phyloP scores from a whole-genome alignment of 2,113 vertebrate genomes.

The Astur gentilis region DNA sequence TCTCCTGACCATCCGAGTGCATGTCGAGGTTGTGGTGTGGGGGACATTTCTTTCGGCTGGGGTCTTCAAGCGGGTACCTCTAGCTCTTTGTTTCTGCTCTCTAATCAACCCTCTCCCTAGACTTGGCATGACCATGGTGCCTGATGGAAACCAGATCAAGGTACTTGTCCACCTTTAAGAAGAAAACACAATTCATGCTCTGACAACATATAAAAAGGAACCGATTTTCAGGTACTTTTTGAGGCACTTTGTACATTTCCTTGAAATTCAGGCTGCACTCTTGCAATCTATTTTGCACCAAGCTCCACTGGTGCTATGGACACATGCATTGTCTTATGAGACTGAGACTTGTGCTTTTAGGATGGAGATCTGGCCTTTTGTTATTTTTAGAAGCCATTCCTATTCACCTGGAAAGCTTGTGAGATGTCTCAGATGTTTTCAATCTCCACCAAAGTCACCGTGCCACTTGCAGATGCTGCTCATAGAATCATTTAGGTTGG shows the following conservation, averaged over 20 bases:
- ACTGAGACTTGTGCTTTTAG: neutral
- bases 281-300: neutral
- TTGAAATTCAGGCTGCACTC: neutral
- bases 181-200: neutral
- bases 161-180: neutral
- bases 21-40: neutral
- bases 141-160: neutral
- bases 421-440: neutral
- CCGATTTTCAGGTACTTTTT: neutral
- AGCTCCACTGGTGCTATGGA: neutral
- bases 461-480: neutral
- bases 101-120: neutral
- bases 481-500: neutral
- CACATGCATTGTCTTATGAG: accelerated
- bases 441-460: neutral
- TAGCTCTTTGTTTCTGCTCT: neutral
- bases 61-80: neutral
- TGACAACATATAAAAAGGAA: neutral
- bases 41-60: neutral
- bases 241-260: neutral
- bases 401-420: neutral
- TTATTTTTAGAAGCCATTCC: neutral
- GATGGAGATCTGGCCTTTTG: neutral
- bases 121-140: neutral
- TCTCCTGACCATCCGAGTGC: accelerated